Conservation (phyloP, 1,140 invertebrate genomes). For the Philotrypesis tridentata region DNA sequence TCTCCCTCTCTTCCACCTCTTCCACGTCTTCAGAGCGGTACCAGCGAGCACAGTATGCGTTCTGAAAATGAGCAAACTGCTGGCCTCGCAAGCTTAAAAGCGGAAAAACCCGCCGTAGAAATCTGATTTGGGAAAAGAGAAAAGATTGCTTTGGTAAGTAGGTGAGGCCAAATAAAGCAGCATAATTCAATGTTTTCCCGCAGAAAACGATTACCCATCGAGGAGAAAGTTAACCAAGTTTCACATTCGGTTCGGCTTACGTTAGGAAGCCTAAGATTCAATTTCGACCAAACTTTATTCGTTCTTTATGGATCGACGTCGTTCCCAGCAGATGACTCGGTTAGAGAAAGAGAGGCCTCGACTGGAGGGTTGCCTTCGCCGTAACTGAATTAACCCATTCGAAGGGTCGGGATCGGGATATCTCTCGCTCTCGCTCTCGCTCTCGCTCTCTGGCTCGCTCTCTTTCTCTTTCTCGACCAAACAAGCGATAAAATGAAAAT, state of each 20-base stretch:
- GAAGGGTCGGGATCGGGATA: constrained; percentile 48
- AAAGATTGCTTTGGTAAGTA: too few relatives aligned
- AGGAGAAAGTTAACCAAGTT: constrained; percentile 75
- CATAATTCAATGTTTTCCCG: not conserved
- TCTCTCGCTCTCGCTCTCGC: constrained; percentile 4
- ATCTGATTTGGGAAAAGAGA: too few relatives aligned
- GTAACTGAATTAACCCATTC: constrained; percentile 65
- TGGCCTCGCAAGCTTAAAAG: too few relatives aligned
- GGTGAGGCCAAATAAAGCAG: not conserved
- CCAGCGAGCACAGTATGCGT: too few relatives aligned
- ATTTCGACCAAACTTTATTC: constrained; percentile 43
- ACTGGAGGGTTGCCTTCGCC: constrained; percentile 35
- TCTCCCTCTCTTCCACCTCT: constrained; percentile 57
- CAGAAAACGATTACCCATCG: constrained; percentile 15
- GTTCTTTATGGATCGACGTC: constrained; percentile 38
- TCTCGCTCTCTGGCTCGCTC: not conserved
- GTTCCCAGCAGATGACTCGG: constrained; percentile 42
- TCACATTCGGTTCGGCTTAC: constrained; percentile 49
- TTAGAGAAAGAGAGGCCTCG: constrained; percentile 50
- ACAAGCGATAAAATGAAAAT: constrained; percentile 74
- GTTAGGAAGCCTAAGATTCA: constrained; percentile 41
- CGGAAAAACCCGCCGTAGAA: too few relatives aligned
- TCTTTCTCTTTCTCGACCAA: constrained; percentile 55
- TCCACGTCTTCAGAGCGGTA: constrained; percentile 41
- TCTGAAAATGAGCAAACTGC: not conserved